These are phyloP conservation scores for Aurelia aurita complex sp. Pacific DNA, from an alignment of 30 jellyfish, hydroid and myxozoan genomes.

Conservation along the genomic window DNA sequence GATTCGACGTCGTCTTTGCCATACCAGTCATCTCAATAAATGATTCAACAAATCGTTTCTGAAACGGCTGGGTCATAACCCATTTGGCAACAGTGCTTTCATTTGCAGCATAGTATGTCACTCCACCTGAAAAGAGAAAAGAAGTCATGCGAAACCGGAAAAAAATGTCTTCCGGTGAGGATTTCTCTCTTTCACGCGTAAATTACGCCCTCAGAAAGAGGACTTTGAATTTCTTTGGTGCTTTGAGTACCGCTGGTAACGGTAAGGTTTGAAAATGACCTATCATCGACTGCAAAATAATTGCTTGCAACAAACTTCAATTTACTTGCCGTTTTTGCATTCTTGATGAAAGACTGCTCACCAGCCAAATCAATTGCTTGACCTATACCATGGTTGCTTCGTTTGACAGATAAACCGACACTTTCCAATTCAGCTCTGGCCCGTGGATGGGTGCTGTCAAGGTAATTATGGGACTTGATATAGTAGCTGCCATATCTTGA, in stretches of 20 bases:
- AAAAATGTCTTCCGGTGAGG: neutral
- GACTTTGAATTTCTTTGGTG: too few species aligned
- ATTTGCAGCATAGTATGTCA: constrained; percentile 24
- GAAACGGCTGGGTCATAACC: constrained; percentile 51
- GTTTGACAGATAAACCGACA: constrained; percentile 24
- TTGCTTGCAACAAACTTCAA: too few species aligned
- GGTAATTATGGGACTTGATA: constrained; percentile 24
- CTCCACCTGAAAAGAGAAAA: constrained; percentile 15
- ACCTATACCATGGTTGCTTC: constrained; percentile 17
- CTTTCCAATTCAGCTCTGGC: constrained; percentile 31
- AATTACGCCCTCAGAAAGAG: too few species aligned
- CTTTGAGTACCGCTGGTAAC: neutral
- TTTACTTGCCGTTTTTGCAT: constrained; percentile 43
- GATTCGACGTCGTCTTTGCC: neutral
- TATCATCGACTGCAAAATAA: too few species aligned
- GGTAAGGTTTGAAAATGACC: neutral
- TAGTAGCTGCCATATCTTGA: too few species aligned
- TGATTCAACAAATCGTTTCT: constrained; percentile 16
- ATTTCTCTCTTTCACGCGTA: neutral
- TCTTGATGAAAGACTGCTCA: constrained; percentile 34
- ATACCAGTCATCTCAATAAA: constrained; percentile 20
- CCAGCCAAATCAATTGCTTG: constrained; percentile 51
- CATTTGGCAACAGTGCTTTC: constrained; percentile 38
- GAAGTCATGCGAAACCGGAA: neutral
- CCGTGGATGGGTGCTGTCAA: constrained; percentile 44